Conservation (phyloP, 2,113 vertebrate genomes). For the Columba livia region DNA sequence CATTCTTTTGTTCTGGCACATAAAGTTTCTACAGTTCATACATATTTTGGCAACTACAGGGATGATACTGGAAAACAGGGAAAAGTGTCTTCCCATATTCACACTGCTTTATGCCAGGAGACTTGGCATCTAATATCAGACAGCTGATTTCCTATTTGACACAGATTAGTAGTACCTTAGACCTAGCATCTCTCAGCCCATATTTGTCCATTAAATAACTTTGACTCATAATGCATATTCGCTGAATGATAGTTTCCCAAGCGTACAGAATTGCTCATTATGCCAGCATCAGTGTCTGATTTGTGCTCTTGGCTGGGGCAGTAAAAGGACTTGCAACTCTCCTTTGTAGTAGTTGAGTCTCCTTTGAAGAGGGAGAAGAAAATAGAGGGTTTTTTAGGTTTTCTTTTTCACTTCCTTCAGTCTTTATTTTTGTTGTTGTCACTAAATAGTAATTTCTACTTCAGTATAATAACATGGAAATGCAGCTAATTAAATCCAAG, state of each 20-base stretch:
- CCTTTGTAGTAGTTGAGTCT: neutral
- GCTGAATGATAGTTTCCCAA: neutral
- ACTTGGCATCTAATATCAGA: neutral
- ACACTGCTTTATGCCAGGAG: neutral
- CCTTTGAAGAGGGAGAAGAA: neutral
- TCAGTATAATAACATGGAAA: neutral
- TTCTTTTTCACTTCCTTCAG: neutral
- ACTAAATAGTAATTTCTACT: neutral
- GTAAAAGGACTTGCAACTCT: neutral
- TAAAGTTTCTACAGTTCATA: neutral
- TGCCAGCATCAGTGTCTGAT: neutral
- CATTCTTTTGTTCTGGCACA: neutral
- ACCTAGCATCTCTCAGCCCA: neutral
- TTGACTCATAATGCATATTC: neutral
- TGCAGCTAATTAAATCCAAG: neutral
- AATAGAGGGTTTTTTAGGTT: neutral
- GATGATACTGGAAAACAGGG: neutral
- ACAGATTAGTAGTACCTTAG: neutral
- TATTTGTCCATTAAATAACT: neutral
- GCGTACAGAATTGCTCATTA: neutral
- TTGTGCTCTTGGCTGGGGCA: neutral
- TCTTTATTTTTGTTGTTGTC: neutral
- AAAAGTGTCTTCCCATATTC: neutral
- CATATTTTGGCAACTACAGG: neutral
- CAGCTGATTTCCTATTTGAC: neutral